These are phyloP conservation scores for Drosophila aff. DNA, from an alignment of 1,140 invertebrate genomes.

Conservation along the genomic window DNA sequence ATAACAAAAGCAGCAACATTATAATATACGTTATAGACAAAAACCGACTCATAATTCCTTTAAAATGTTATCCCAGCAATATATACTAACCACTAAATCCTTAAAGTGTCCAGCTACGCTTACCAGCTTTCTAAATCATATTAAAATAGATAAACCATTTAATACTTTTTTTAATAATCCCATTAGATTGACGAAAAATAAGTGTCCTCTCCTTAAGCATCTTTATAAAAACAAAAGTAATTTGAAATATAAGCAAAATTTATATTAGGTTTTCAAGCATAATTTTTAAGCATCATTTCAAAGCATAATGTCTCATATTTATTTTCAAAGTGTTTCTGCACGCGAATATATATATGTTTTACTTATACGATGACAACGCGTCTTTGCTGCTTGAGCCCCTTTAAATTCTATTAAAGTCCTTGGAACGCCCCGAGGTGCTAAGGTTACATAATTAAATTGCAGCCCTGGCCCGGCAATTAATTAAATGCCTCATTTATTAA, in stretches of 20 bases:
- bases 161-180: neutral
- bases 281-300: neutral
- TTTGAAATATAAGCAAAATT: neutral
- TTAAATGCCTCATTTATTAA: conserved; percentile 84
- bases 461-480: conserved; percentile 69
- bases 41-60: neutral
- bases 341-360: too few species aligned
- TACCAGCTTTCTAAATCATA: neutral
- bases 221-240: neutral
- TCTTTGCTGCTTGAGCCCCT: conserved; percentile 30
- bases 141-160: neutral
- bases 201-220: neutral
- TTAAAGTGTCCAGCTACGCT: neutral
- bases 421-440: conserved; percentile 67
- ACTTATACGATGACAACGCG: conserved; percentile 14
- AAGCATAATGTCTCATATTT: neutral
- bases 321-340: conserved; percentile 5
- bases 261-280: neutral
- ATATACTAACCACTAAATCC: neutral
- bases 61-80: neutral
- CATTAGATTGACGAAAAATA: neutral
- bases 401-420: conserved; percentile 74
- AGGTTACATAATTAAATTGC: conserved; percentile 83
- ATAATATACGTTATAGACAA: neutral
- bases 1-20: too few species aligned